Conservation (phyloP, 1,140 invertebrate genomes). For the Mizuhopecten yessoensis region DNA sequence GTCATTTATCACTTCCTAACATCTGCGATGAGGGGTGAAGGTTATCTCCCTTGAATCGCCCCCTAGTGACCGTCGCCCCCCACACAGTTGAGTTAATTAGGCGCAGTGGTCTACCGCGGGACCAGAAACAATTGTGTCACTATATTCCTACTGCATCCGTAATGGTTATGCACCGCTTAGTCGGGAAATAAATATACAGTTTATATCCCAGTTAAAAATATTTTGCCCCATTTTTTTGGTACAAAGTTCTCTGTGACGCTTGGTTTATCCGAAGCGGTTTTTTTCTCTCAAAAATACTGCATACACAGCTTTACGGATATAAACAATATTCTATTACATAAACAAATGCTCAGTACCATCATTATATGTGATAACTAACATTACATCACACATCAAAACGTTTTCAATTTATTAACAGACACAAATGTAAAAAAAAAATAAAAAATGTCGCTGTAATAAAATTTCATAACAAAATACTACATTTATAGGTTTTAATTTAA, state of each 20-base stretch:
- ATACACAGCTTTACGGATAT: not conserved
- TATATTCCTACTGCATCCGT: not conserved
- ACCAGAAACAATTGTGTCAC: not conserved
- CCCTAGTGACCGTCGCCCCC: conserved; percentile 28
- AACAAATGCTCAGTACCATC: not conserved
- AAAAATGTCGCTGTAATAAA: too few species aligned
- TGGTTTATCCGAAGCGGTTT: not conserved
- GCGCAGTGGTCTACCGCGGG: not conserved
- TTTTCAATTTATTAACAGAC: too few species aligned
- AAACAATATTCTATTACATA: not conserved
- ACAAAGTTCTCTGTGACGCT: not conserved
- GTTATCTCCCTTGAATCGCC: not conserved
- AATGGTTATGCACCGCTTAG: conserved; percentile 10
- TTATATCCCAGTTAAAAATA: not conserved
- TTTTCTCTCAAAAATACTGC: not conserved
- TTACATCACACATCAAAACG: too few species aligned
- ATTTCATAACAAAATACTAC: too few species aligned
- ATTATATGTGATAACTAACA: not conserved
- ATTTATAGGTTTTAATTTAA: too few species aligned
- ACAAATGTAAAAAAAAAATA: too few species aligned
- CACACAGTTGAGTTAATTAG: not conserved
- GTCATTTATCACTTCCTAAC: conserved; percentile 8
- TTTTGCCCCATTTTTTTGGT: not conserved
- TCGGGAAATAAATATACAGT: conserved; percentile 20
- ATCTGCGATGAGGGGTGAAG: not conserved